Conservation (phyloP, 2,888 invertebrate species). For the Drosophila percnosoma region DNA sequence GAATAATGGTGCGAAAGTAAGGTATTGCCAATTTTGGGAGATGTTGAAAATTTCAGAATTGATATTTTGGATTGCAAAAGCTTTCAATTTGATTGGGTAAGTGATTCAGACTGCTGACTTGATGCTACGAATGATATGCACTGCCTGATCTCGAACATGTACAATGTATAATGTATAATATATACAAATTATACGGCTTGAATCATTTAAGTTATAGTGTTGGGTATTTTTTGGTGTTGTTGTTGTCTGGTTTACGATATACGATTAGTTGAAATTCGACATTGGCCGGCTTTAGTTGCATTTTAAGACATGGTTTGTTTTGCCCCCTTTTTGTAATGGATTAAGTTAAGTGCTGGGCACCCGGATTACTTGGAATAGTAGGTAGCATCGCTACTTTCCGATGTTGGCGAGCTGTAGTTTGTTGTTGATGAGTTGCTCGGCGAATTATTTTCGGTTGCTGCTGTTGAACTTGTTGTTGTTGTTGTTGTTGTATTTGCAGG, state of each 20-base stretch:
- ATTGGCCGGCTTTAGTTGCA: slow-evolving; percentile 72
- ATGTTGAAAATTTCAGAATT: slow-evolving; percentile 15
- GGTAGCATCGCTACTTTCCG: slow-evolving; percentile 71
- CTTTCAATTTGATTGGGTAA: background rate
- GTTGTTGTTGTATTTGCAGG: slow-evolving; percentile 17
- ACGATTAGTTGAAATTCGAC: slow-evolving; percentile 67
- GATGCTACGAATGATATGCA: slow-evolving; percentile 41
- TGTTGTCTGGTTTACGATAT: slow-evolving; percentile 32
- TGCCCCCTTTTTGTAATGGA: slow-evolving; percentile 23
- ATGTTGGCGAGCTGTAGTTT: slow-evolving; percentile 71
- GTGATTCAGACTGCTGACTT: slow-evolving; percentile 18
- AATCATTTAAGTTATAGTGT: slow-evolving; percentile 30
- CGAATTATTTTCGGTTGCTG: slow-evolving; percentile 28
- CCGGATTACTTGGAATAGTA: slow-evolving; percentile 72
- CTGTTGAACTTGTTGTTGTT: slow-evolving; percentile 21
- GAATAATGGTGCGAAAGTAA: slow-evolving; percentile 31
- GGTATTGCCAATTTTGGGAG: slow-evolving; percentile 29
- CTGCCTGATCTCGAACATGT: slow-evolving; percentile 33
- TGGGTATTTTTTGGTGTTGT: slow-evolving; percentile 22
- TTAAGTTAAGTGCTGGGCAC: slow-evolving; percentile 44
- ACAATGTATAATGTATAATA: slow-evolving; percentile 15
- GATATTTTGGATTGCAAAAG: background rate
- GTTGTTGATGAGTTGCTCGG: slow-evolving; percentile 59
- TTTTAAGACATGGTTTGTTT: slow-evolving; percentile 4
- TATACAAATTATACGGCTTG: slow-evolving; percentile 40